Base-by-base conservation (phyloP, 2,113 vertebrate species). In the Turdus rufiventris region DNA sequence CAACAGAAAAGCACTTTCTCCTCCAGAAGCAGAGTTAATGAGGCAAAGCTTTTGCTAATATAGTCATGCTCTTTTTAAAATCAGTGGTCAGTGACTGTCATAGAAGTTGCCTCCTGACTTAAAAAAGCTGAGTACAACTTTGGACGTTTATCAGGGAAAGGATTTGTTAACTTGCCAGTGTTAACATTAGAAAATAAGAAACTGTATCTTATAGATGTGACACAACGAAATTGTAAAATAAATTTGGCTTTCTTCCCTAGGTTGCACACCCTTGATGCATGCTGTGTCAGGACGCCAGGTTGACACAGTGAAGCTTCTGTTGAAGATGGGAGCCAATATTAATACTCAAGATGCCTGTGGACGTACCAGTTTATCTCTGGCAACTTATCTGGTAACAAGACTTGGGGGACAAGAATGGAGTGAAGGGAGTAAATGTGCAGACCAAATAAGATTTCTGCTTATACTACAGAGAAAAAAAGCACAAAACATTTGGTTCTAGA, bases 261-360 rank as follows among this genome's bases (percentile, higher is more conserved):
- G 98, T 67, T 98, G 98, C 33, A 98, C 98, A 8, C 98, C 98
- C 71, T 96, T 99, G 97, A 99, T 99, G 98, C 98, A 99, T 10
- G 98, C 99, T 5, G 98, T 99, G 87, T 99, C 98, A 54, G 99
- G 98, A 87, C 98, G 98, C 58, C 98, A 99, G 93, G 98, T 98
- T 79, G 98, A 99, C 90, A 99, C 99, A 29, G 98, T 99, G 86
- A 99, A 99, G 89, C 97, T 99, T 89, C 95, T 99, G 75, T 88
- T 99, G 95, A 99, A 99, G 96, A 99, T 99, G 99, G 99, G 99
- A 68, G 98, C 99, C 80, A 99, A 98, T 81, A 98, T 98, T 91
- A 99, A 99, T 80, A 98, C 95, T 74, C 98, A 99, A 97, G 98
- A 99, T 23, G 97, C 98, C 28, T 98, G 97, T 47, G 99, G 98